phyloP scores from a whole-genome alignment of 1,140 invertebrate species.

The Drosophila subobscura region DNA sequence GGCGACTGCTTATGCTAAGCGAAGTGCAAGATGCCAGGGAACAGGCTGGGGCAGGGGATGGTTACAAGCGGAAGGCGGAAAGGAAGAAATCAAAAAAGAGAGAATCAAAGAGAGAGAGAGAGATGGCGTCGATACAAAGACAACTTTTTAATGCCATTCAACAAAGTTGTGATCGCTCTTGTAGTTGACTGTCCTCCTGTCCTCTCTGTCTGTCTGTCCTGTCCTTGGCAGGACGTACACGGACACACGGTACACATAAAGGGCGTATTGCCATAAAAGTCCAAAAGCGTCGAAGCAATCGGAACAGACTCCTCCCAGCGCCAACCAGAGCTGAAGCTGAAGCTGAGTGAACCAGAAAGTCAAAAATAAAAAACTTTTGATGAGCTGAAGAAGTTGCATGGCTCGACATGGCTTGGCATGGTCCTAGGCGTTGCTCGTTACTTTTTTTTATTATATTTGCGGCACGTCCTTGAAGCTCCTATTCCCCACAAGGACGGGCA shows the following conservation, averaged over 20 bases:
- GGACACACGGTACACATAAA: conserved; percentile 56
- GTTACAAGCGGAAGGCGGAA: not conserved
- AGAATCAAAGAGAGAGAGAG: not conserved
- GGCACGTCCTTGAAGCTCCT: not conserved
- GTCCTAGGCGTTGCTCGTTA: not conserved
- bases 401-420: not conserved
- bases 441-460: conserved; percentile 2
- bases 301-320: not conserved
- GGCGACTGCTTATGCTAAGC: conserved; percentile 20
- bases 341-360: conserved; percentile 13
- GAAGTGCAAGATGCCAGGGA: conserved; percentile 41
- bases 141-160: conserved; percentile 70
- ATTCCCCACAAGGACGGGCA: too few relatives aligned
- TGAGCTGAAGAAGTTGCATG: conserved; percentile 36
- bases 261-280: conserved; percentile 60
- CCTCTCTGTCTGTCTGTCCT: conserved; percentile 8
- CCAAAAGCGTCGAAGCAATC: conserved; percentile 36
- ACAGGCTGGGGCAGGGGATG: too few relatives aligned
- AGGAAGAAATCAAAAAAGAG: not conserved
- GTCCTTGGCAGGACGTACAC: conserved; percentile 26
- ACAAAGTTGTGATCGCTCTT: conserved; percentile 58
- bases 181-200: not conserved
- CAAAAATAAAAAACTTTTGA: conserved; percentile 43
- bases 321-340: too few relatives aligned
- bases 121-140: conserved; percentile 55